phyloP scores from a whole-genome alignment of 2,797 vertebrate genomes.

The Limosa lapponica region DNA sequence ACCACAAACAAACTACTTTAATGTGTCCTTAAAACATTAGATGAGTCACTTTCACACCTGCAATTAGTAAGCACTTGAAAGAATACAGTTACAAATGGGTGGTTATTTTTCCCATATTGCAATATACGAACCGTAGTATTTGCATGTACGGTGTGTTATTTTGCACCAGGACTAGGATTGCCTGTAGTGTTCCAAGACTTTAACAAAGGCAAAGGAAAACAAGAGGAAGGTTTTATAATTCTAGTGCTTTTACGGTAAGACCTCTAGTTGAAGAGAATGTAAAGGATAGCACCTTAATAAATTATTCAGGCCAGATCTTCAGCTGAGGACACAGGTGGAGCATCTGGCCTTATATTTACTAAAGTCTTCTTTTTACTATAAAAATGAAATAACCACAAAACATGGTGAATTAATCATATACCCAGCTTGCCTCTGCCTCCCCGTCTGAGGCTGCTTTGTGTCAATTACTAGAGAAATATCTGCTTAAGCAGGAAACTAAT shows the following conservation, averaged over 20 bases:
- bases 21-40: neutral
- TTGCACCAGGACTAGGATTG: neutral
- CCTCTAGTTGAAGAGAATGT: neutral
- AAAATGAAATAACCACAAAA: slow-evolving; percentile 27
- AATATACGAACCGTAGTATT: neutral
- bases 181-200: neutral
- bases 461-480: slow-evolving; percentile 52
- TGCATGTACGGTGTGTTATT: accelerated
- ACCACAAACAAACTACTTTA: neutral
- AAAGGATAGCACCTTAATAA: slow-evolving; percentile 14
- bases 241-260: neutral
- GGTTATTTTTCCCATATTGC: neutral
- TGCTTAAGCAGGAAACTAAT: slow-evolving; percentile 50
- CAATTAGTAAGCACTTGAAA: neutral
- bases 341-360: neutral
- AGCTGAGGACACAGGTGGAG: slow-evolving; percentile 16
- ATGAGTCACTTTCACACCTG: neutral
- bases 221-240: neutral
- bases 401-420: slow-evolving; percentile 6
- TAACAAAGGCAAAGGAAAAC: neutral
- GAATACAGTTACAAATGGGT: neutral
- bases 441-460: neutral
- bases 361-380: neutral
- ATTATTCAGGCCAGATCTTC: slow-evolving; percentile 34
- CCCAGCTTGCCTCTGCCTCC: slow-evolving; percentile 2